Evolutionary conservation across 35 echinoderm and acorn worm genomes (phyloP).

Genomic region (Eucidaris tribuloides): DNA sequence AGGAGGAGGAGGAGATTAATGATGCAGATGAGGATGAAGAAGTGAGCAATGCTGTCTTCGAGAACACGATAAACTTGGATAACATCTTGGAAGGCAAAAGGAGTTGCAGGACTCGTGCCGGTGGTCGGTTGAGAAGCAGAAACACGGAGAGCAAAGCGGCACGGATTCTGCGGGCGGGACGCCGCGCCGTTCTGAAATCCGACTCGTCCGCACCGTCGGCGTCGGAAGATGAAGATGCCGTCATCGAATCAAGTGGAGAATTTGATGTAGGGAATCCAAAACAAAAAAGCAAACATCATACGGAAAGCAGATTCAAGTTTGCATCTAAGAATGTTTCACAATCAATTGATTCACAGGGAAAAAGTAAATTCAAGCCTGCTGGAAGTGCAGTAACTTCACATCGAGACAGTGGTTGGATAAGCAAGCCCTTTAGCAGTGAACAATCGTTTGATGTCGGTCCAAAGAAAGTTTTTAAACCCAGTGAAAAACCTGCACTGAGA

Average conservation of each 20-base stretch:
- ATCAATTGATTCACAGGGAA: not conserved
- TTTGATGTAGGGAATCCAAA: not conserved
- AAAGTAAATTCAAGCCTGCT: not conserved
- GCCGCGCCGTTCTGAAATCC: slow-evolving; percentile 44
- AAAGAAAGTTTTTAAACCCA: not conserved
- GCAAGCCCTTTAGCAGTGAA: not conserved
- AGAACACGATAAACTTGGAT: slow-evolving; percentile 88
- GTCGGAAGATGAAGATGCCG: not conserved
- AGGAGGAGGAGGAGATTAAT: not conserved
- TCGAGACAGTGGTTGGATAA: not conserved
- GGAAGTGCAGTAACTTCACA: too few relatives aligned
- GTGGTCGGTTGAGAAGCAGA: slow-evolving; percentile 39
- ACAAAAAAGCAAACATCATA: too few relatives aligned
- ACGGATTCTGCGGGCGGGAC: slow-evolving; percentile 53
- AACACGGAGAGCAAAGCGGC: slow-evolving; percentile 45
- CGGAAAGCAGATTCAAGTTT: not conserved
- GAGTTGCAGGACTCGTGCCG: not conserved
- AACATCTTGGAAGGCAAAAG: slow-evolving; percentile 60
- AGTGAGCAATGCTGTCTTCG: slow-evolving; percentile 1
- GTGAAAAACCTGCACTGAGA: not conserved
- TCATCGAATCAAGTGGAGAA: too few relatives aligned
- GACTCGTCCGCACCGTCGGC: slow-evolving; percentile 20
- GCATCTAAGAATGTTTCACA: not conserved
- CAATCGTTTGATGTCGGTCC: not conserved
- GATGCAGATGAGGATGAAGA: not conserved